Evolutionary conservation across 2,888 invertebrate genomes (phyloP).

Genomic region (Dynastes tityus): DNA sequence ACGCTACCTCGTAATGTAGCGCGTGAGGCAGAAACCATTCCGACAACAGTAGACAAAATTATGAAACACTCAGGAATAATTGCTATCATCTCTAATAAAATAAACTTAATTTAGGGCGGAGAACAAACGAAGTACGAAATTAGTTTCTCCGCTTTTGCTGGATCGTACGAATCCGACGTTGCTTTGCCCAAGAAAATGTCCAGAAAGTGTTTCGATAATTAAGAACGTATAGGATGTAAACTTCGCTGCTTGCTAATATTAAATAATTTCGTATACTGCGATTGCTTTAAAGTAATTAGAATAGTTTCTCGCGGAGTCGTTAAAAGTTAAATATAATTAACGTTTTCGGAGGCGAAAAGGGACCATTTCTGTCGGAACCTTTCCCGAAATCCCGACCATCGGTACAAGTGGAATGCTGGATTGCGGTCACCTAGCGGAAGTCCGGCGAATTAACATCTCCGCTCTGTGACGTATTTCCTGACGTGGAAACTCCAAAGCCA

Average conservation of each 20-base stretch:
- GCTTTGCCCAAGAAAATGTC: neutral
- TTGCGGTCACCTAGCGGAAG: slow-evolving; percentile 42
- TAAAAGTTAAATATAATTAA: slow-evolving; percentile 43
- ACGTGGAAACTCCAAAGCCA: slow-evolving; percentile 18
- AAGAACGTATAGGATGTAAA: neutral
- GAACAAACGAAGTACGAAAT: slow-evolving; percentile 31
- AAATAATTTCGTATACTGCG: slow-evolving; percentile 6
- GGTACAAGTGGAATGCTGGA: slow-evolving; percentile 13
- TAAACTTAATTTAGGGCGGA: slow-evolving; percentile 22
- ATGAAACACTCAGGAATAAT: slow-evolving; percentile 11
- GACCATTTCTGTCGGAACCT: neutral
- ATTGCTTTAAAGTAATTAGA: slow-evolving; percentile 33
- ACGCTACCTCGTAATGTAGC: neutral
- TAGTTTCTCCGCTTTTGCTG: neutral
- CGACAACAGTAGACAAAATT: slow-evolving; percentile 19
- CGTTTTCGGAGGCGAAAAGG: slow-evolving; percentile 23
- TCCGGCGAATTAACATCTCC: slow-evolving; percentile 43
- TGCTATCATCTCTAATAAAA: slow-evolving; percentile 24
- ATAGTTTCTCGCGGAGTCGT: slow-evolving; percentile 33
- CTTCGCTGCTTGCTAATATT: neutral
- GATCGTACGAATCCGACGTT: too few relatives aligned
- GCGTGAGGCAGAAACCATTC: neutral
- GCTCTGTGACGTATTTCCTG: slow-evolving; percentile 36
- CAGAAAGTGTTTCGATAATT: neutral
- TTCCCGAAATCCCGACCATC: neutral